These are phyloP conservation scores for Noctua janthina DNA, from an alignment of 2,888 invertebrate genomes.

Conservation along the genomic window DNA sequence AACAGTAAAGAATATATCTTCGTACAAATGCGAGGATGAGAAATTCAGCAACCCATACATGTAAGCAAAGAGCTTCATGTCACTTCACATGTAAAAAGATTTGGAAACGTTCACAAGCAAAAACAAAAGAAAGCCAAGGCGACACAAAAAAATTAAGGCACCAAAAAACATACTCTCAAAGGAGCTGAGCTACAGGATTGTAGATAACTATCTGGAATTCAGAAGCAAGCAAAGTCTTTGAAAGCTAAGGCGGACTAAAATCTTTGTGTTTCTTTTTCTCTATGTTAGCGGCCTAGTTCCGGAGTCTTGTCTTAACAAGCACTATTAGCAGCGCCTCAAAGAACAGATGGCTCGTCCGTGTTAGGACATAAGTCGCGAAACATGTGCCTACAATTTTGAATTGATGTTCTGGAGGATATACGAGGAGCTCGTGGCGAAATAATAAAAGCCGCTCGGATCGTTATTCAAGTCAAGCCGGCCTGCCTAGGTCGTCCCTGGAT, in stretches of 20 bases:
- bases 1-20: background rate
- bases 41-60: background rate
- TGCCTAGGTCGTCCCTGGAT: too few relatives aligned
- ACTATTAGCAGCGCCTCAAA: constrained; percentile 36
- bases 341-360: constrained; percentile 13
- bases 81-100: constrained; percentile 13
- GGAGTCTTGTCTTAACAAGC: constrained; percentile 19
- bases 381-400: background rate
- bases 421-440: too few relatives aligned
- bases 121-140: constrained; percentile 12
- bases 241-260: constrained; percentile 14
- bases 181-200: constrained; percentile 22
- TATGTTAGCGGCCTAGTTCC: constrained; percentile 37
- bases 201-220: constrained; percentile 46
- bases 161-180: constrained; percentile 40
- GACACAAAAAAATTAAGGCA: constrained; percentile 26
- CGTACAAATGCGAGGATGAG: background rate
- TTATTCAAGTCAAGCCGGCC: too few relatives aligned
- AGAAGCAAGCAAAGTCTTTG: constrained; percentile 40
- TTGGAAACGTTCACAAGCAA: constrained; percentile 7
- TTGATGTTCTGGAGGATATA: too few relatives aligned
- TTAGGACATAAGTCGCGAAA: background rate
- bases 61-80: background rate
- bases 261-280: constrained; percentile 42
- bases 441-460: too few relatives aligned